These are phyloP conservation scores for Drosophila putrida DNA, from an alignment of 2,888 invertebrate species.

Conservation along the genomic window DNA sequence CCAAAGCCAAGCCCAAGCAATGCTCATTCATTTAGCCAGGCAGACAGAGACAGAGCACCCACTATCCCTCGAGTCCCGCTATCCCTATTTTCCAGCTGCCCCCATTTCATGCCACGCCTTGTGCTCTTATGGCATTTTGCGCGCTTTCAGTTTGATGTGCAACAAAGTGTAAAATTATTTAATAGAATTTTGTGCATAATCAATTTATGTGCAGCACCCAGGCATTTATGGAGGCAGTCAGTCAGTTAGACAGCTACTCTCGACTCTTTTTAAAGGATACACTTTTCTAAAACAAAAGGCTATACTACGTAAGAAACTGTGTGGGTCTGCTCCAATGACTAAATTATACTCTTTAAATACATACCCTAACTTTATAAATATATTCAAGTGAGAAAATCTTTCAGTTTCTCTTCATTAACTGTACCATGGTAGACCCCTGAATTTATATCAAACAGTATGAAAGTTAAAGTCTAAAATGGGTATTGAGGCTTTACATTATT, in stretches of 20 bases:
- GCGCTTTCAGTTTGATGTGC: slow-evolving; percentile 80
- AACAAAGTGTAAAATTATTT: slow-evolving; percentile 82
- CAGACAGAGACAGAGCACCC: slow-evolving; percentile 39
- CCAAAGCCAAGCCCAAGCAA: slow-evolving; percentile 49
- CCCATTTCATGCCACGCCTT: slow-evolving; percentile 34
- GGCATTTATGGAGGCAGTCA: slow-evolving; percentile 57
- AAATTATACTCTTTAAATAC: slow-evolving; percentile 26
- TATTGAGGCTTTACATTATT: neutral
- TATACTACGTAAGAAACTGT: neutral
- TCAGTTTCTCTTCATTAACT: no score
- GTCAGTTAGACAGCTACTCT: slow-evolving; percentile 33
- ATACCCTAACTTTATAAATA: no score
- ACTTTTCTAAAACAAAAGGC: slow-evolving; percentile 47
- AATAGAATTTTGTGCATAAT: slow-evolving; percentile 82
- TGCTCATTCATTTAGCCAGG: slow-evolving; percentile 68
- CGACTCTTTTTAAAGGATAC: slow-evolving; percentile 55
- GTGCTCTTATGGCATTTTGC: slow-evolving; percentile 72
- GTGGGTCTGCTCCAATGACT: slow-evolving; percentile 13
- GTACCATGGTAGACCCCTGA: no score
- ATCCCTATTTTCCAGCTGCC: slow-evolving; percentile 11
- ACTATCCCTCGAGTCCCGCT: slow-evolving; percentile 5
- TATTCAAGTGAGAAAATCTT: no score
- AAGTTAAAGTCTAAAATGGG: neutral
- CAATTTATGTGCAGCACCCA: slow-evolving; percentile 79
- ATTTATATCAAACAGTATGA: no score